Conservation (phyloP, 2,797 vertebrate genomes). For the Octomys mimax region DNA sequence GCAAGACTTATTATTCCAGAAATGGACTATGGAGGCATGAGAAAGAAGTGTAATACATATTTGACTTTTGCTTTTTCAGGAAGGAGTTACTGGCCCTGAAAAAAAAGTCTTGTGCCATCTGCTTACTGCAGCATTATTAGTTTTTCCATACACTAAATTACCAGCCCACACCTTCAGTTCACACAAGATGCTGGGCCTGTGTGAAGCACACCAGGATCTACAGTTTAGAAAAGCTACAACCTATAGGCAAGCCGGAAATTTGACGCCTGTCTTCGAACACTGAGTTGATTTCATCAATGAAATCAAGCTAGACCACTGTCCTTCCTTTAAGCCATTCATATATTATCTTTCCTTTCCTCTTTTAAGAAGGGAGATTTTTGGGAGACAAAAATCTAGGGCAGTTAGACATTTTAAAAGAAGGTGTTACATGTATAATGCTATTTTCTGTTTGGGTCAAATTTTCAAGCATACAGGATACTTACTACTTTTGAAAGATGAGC, state of each 20-base stretch:
- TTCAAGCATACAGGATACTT: constrained; percentile 43
- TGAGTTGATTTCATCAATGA: constrained; percentile 29
- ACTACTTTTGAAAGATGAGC: constrained; percentile 53
- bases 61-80: constrained; percentile 49
- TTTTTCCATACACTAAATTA: neutral
- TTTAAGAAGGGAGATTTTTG: neutral
- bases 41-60: neutral
- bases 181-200: neutral
- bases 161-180: neutral
- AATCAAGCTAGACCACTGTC: neutral
- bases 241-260: neutral
- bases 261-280: constrained; percentile 7
- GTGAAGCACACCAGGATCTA: neutral
- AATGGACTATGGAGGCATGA: neutral
- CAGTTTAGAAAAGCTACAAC: neutral
- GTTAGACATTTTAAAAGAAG: constrained; percentile 1
- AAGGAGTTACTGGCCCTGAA: neutral
- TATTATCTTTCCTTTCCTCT: neutral
- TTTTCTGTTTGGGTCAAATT: constrained; percentile 47
- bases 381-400: constrained; percentile 1
- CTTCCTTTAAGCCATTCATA: neutral
- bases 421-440: neutral
- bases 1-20: constrained; percentile 62
- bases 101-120: neutral
- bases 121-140: neutral